Evolutionary conservation across 2,888 invertebrate genomes (phyloP).

Genomic region (Ctenicera cuprea): DNA sequence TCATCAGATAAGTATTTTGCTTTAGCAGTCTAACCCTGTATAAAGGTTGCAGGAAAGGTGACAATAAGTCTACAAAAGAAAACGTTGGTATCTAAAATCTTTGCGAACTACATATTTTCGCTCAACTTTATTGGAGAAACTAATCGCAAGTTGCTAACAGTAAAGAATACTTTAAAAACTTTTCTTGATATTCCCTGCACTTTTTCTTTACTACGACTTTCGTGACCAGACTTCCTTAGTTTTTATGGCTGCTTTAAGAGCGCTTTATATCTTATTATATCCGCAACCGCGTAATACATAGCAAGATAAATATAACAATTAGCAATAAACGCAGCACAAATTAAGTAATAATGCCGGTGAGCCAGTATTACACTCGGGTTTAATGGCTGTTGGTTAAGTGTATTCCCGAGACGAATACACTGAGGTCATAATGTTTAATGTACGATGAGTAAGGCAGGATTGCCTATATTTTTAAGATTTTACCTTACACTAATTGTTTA

Average conservation of each 20-base stretch:
- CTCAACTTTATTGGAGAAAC: conserved; percentile 32
- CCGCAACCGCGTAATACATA: conserved; percentile 31
- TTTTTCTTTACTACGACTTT: conserved; percentile 35
- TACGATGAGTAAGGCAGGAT: background rate
- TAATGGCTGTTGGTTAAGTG: conserved; percentile 59
- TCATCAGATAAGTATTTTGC: too few species aligned
- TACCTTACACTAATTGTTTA: too few species aligned
- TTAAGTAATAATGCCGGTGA: conserved; percentile 60
- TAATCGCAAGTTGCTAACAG: conserved; percentile 35
- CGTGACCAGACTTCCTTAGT: conserved; percentile 23
- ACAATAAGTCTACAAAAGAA: conserved; percentile 24
- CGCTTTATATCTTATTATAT: conserved; percentile 30
- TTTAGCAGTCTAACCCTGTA: too few species aligned
- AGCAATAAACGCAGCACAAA: conserved; percentile 62
- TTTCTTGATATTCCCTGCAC: conserved; percentile 23
- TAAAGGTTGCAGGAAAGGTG: background rate
- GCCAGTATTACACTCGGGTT: conserved; percentile 46
- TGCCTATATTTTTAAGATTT: background rate
- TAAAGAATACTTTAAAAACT: conserved; percentile 33
- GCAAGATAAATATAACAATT: conserved; percentile 58
- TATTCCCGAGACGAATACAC: conserved; percentile 59
- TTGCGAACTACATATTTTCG: conserved; percentile 37
- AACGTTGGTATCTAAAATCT: conserved; percentile 15
- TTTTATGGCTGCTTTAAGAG: conserved; percentile 34
- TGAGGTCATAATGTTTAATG: background rate